A percentile compares a stretch with the other conserved stretches of the same genome.
Evolutionary conservation across 2,113 vertebrate genomes (phyloP).

Genomic region (Merops nubicus): DNA sequence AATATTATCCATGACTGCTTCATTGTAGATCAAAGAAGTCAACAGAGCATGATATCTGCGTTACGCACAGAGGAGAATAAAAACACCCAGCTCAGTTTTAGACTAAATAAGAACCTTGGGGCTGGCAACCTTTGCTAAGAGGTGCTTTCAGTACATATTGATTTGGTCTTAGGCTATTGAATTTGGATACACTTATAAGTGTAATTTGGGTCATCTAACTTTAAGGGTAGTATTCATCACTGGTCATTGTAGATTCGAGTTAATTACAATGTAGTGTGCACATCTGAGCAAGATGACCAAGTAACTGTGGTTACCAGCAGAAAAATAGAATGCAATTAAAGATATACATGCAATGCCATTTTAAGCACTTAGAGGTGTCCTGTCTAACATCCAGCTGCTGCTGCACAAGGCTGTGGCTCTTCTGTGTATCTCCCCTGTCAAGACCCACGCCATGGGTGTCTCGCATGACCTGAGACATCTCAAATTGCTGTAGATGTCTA

Average conservation of each 20-base stretch:
- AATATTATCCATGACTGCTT: neutral
- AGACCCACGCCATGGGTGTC: neutral
- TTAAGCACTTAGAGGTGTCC: neutral
- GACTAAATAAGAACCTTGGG: neutral
- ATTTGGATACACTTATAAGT: neutral
- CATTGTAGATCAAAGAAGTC: neutral
- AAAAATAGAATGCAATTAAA: neutral
- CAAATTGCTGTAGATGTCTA: neutral
- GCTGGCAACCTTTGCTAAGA: neutral
- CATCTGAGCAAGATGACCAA: neutral
- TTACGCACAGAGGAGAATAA: neutral
- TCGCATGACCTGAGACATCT: neutral
- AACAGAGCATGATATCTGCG: neutral
- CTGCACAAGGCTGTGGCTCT: neutral
- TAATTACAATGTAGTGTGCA: neutral
- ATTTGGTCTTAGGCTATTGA: neutral
- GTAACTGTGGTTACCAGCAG: neutral
- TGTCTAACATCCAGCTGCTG: neutral
- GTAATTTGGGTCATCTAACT: neutral
- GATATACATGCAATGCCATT: neutral
- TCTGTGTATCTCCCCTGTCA: neutral
- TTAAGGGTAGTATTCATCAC: neutral
- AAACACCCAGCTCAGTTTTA: neutral
- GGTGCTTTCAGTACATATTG: neutral
- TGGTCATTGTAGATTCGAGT: neutral